Evolutionary conservation across 2,113 vertebrate genomes (phyloP).

Genomic region (Crotalus viridis): DNA sequence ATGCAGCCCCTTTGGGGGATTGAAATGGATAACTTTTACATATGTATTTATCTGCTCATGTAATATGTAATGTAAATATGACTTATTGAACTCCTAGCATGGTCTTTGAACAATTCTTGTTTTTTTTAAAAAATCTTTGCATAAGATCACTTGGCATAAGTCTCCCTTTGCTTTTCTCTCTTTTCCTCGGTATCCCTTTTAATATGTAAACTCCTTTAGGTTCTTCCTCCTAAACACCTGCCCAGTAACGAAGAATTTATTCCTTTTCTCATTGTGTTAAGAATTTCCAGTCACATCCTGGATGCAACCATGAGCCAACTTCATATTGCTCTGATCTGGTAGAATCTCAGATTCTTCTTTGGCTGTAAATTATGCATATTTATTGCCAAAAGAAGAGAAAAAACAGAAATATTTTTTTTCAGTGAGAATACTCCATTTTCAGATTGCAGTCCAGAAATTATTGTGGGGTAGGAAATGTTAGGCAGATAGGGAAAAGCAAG

Average conservation of each 20-base stretch:
- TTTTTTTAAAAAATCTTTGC: not conserved
- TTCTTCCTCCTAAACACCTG: not conserved
- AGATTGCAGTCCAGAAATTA: not conserved
- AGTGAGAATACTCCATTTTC: constrained; percentile 20
- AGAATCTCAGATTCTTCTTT: constrained; percentile 33
- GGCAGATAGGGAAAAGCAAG: not conserved
- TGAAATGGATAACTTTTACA: not conserved
- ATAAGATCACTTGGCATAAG: not conserved
- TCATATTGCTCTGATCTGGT: constrained; percentile 16
- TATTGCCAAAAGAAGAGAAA: constrained; percentile 4
- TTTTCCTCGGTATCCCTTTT: not conserved
- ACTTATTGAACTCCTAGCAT: not conserved
- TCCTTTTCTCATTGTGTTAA: constrained; percentile 5
- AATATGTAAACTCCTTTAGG: rapidly evolving
- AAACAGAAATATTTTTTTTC: not conserved
- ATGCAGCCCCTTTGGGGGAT: not conserved
- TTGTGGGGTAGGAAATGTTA: rapidly evolving
- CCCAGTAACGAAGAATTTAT: constrained; percentile 2
- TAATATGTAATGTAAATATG: not conserved
- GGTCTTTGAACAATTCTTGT: not conserved
- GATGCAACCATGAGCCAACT: constrained; percentile 36
- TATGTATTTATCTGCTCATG: not conserved
- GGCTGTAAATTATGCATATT: constrained; percentile 28
- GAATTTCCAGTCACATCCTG: constrained; percentile 32
- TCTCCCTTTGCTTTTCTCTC: not conserved